A percentile compares a stretch with the other conserved stretches of the same genome.
Evolutionary conservation across 2,797 vertebrate species (phyloP).

Genomic region (Pelodytes ibericus): DNA sequence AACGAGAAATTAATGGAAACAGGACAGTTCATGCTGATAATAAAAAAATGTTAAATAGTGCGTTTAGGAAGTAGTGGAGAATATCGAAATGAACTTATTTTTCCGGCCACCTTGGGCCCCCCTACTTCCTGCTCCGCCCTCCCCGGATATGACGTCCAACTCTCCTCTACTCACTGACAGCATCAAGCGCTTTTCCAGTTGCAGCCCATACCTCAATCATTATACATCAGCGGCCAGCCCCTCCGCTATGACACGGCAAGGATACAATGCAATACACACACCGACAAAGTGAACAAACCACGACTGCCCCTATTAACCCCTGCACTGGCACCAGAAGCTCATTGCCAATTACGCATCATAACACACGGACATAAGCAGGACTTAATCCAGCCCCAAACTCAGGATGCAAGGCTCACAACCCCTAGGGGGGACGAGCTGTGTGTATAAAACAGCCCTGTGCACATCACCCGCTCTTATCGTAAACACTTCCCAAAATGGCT

Average conservation of each 20-base stretch:
- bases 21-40: no score
- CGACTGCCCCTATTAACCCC: not conserved
- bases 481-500: not conserved
- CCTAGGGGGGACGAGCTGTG: no score
- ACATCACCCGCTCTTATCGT: not conserved
- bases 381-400: no score
- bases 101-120: not conserved
- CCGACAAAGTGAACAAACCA: no score
- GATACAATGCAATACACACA: constrained; percentile 8
- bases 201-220: not conserved
- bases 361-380: not conserved
- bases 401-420: no score
- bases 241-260: not conserved
- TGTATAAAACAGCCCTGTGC: no score
- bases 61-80: no score
- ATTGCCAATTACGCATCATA: no score
- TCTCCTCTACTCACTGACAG: constrained; percentile 31
- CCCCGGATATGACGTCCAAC: constrained; percentile 35
- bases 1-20: no score
- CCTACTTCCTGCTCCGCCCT: not conserved
- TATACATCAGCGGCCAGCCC: no score
- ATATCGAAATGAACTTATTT: no score
- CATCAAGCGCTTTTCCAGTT: not conserved
- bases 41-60: not conserved
- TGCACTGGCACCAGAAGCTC: no score